Base-by-base conservation (phyloP, 2,888 invertebrate species). In the Chydorus sphaericus region DNA sequence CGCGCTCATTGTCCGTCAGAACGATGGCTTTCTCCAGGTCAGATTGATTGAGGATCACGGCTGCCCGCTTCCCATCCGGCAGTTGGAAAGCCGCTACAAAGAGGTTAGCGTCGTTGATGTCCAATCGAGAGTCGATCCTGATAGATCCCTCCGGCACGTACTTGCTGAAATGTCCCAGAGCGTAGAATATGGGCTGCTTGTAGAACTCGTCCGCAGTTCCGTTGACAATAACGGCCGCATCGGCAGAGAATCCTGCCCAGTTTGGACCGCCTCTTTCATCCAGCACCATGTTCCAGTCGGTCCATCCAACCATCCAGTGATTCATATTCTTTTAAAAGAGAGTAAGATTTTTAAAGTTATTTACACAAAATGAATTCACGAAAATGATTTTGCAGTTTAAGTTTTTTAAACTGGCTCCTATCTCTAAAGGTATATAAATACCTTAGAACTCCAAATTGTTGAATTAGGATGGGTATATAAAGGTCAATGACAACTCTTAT, bases 281-380 rank as follows among this genome's bases (percentile, higher is more conserved):
- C 20, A 93, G 68, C 18, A 81, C 83, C 54, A 92, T 70, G 68
- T 93, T 94, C 91, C 91, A 93, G 68, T 93, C 91, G 0, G 86
- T 75, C 90, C 91, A 93, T 2, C 86, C 90, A 26, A 77, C 76
- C 0, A 82, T 80, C 71, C 79, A 83, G 67, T 86, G 77, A 62
- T 82, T 79, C 18, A n/a, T n/a, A n/a, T n/a, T n/a, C n/a, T n/a
- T n/a, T n/a, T n/a, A n/a, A n/a, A n/a, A n/a, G n/a, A n/a, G n/a
- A n/a, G n/a, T n/a, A n/a, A n/a, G n/a, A n/a, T n/a, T n/a, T n/a
- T n/a, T n/a, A n/a, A n/a, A n/a, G n/a, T n/a, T n/a, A n/a, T n/a
- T n/a, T n/a, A n/a, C n/a, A n/a, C n/a, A n/a, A n/a, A n/a, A n/a
- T n/a, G n/a, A n/a, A n/a, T n/a, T n/a, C n/a, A n/a, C n/a, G n/a